These are phyloP conservation scores for Aphodius granarius DNA, from an alignment of 2,888 invertebrate genomes.

Conservation along the genomic window DNA sequence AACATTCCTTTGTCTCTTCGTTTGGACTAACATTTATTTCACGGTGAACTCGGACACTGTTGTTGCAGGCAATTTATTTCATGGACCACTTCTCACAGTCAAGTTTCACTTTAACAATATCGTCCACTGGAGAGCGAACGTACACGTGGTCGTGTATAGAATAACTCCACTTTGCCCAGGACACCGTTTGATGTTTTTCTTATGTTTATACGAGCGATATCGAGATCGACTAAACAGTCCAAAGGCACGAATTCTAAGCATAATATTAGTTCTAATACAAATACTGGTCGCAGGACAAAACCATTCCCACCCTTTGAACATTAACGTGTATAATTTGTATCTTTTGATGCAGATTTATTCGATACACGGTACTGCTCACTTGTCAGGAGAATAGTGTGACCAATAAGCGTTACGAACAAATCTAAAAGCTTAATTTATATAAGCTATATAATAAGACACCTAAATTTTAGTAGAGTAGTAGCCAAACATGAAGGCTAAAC, in stretches of 20 bases:
- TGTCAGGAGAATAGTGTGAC: no score
- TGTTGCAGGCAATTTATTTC: slow-evolving; percentile 49
- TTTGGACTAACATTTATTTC: slow-evolving; percentile 47
- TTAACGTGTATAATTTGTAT: not conserved
- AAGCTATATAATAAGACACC: no score
- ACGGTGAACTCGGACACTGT: slow-evolving; percentile 41
- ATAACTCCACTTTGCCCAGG: not conserved
- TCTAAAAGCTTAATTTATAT: no score
- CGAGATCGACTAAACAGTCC: not conserved
- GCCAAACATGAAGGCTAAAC: no score
- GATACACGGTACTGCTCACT: no score
- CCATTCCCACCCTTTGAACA: not conserved
- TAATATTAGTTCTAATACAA: not conserved
- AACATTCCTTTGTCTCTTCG: slow-evolving; percentile 48
- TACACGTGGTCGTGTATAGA: not conserved
- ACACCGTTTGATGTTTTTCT: not conserved
- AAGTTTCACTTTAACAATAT: slow-evolving; percentile 26
- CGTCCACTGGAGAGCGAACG: not conserved
- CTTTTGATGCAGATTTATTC: not conserved
- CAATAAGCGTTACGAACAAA: no score
- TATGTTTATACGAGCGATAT: not conserved
- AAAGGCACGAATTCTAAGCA: not conserved
- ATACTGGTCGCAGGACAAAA: not conserved
- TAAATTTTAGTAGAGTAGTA: no score
- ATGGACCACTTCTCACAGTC: slow-evolving; percentile 43